These are phyloP conservation scores for Chitala chitala DNA, from an alignment of 2,113 vertebrate genomes.

Conservation along the genomic window DNA sequence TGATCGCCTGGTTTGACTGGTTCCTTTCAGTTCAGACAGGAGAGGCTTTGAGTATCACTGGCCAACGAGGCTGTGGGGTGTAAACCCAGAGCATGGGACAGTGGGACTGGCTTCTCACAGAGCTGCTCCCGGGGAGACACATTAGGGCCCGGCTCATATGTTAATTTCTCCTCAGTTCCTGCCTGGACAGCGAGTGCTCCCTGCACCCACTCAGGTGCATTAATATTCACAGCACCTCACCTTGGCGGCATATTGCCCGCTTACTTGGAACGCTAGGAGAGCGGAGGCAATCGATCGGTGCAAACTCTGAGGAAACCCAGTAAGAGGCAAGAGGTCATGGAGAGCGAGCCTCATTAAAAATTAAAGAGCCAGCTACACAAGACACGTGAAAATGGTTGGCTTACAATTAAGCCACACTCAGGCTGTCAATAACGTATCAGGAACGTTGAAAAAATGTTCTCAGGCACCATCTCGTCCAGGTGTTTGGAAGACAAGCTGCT, in stretches of 20 bases:
- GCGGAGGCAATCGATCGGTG: slow-evolving; percentile 55
- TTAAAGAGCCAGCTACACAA: slow-evolving; percentile 51
- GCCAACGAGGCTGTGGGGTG: too few species aligned
- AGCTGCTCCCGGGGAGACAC: too few species aligned
- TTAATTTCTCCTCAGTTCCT: neutral
- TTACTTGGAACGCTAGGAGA: neutral
- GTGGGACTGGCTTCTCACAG: too few species aligned
- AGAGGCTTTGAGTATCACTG: too few species aligned
- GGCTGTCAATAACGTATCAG: neutral
- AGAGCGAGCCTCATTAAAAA: slow-evolving; percentile 68
- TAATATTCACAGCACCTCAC: slow-evolving; percentile 35
- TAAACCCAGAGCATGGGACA: too few species aligned
- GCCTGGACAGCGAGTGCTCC: neutral
- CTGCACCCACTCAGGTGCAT: slow-evolving; percentile 8
- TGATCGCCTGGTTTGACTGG: too few species aligned
- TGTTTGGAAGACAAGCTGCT: neutral
- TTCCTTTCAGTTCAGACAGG: too few species aligned
- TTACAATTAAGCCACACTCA: neutral
- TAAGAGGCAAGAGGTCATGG: slow-evolving; percentile 57
- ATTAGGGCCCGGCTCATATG: neutral
- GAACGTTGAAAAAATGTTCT: neutral
- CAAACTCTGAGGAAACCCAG: slow-evolving; percentile 60
- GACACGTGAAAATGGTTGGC: neutral
- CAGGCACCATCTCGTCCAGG: neutral
- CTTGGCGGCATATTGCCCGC: neutral